Percentiles rank a stretch among this genome's conserved stretches.
These are phyloP conservation scores for Notodonta ziczac DNA, from an alignment of 2,888 invertebrate genomes.

Conservation along the genomic window DNA sequence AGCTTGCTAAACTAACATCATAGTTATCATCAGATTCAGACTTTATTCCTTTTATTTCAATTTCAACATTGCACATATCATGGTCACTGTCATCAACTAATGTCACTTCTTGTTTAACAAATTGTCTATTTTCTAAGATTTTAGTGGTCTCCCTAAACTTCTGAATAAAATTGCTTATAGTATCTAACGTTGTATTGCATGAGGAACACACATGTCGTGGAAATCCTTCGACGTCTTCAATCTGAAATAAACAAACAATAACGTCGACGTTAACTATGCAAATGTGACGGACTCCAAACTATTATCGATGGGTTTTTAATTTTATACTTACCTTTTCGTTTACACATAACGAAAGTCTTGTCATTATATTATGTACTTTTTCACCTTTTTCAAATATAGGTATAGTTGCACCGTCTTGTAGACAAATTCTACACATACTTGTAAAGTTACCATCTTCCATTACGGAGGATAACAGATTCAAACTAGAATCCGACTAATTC, in stretches of 20 bases:
- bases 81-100: slow-evolving; percentile 22
- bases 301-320: not conserved
- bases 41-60: slow-evolving; percentile 49
- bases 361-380: slow-evolving; percentile 42
- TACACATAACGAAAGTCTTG: slow-evolving; percentile 61
- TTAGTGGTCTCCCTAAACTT: slow-evolving; percentile 61
- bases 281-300: not conserved
- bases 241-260: slow-evolving; percentile 49
- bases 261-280: not conserved
- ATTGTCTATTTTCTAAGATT: slow-evolving; percentile 52
- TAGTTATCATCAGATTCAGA: slow-evolving; percentile 44
- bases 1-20: slow-evolving; percentile 34
- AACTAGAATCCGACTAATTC: slow-evolving; percentile 13
- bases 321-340: slow-evolving; percentile 58
- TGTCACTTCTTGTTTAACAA: slow-evolving; percentile 56
- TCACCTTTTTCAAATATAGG: slow-evolving; percentile 62
- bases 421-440: slow-evolving; percentile 69
- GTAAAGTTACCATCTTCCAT: slow-evolving; percentile 28
- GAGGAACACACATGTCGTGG: slow-evolving; percentile 65
- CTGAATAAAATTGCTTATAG: slow-evolving; percentile 58
- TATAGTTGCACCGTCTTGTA: slow-evolving; percentile 58
- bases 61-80: slow-evolving; percentile 38
- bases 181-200: slow-evolving; percentile 61
- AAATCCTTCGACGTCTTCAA: slow-evolving; percentile 69
- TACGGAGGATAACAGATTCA: slow-evolving; percentile 11